A percentile compares a stretch with the other conserved stretches of the same genome.
Conservation (phyloP, 2,797 vertebrate genomes). For the Gymnothorax reevesii region DNA sequence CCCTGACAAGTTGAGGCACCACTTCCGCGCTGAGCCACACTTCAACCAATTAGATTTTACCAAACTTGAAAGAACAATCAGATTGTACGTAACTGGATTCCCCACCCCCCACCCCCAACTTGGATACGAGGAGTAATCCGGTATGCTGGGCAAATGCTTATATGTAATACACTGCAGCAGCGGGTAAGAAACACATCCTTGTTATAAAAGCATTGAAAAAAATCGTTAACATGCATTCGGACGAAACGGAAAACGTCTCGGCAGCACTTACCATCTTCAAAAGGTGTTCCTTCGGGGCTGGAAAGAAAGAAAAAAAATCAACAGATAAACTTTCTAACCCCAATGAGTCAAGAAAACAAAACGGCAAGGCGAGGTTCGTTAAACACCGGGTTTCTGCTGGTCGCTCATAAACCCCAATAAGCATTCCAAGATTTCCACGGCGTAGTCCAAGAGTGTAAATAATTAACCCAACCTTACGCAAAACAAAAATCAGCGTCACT, state of each 20-base stretch:
- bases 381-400: no score
- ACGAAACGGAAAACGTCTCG: background rate
- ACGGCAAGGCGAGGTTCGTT: background rate
- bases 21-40: no score
- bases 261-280: slow-evolving; percentile 93
- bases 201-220: background rate
- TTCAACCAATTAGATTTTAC: no score
- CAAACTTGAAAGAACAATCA: no score
- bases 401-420: no score
- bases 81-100: no score
- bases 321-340: slow-evolving; percentile 27
- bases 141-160: background rate
- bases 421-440: no score
- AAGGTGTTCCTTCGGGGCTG: slow-evolving; percentile 97
- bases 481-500: background rate
- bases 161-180: background rate
- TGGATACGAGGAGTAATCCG: no score
- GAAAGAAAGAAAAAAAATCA: slow-evolving; percentile 49
- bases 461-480: no score
- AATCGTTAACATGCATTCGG: background rate
- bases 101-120: no score
- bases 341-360: background rate
- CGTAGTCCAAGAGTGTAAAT: no score
- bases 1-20: no score
- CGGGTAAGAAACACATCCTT: background rate